Conservation (phyloP, 2,113 vertebrate species). For the Dendrocopos noguchii region DNA sequence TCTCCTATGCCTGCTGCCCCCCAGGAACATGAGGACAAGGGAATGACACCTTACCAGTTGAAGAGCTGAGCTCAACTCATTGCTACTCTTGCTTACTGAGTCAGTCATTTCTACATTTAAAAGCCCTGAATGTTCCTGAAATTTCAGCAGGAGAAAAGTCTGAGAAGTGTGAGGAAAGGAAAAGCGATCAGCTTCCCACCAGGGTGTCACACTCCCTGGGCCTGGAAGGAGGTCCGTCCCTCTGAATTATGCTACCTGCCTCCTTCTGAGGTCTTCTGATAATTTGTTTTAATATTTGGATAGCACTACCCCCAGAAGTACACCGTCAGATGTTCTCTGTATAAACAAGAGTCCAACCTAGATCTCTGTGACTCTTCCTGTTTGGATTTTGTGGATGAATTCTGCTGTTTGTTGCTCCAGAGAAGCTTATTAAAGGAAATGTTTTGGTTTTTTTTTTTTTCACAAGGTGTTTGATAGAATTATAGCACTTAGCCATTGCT, state of each 20-base stretch:
- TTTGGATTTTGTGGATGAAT: background rate
- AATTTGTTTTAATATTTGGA: background rate
- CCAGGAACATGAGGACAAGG: fast-evolving
- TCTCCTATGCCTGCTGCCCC: background rate
- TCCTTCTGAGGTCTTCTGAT: background rate
- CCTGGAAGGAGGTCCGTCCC: background rate
- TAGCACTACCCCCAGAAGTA: background rate
- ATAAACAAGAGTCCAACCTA: fast-evolving
- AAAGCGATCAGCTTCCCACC: background rate
- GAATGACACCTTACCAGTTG: background rate
- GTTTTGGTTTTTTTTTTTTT: background rate
- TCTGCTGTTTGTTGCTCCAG: background rate
- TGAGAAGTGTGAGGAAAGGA: background rate
- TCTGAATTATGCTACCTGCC: background rate
- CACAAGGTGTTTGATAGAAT: background rate
- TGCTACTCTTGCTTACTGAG: background rate
- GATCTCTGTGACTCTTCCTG: background rate
- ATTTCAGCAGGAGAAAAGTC: background rate
- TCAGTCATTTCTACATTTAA: background rate
- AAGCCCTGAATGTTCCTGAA: background rate
- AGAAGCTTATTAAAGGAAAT: background rate
- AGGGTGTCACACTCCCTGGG: background rate
- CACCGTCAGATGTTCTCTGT: background rate
- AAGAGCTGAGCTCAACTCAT: background rate
- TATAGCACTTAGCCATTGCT: background rate